Evolutionary conservation across 2,113 vertebrate species (phyloP).

Genomic region (Chloebia gouldiae): DNA sequence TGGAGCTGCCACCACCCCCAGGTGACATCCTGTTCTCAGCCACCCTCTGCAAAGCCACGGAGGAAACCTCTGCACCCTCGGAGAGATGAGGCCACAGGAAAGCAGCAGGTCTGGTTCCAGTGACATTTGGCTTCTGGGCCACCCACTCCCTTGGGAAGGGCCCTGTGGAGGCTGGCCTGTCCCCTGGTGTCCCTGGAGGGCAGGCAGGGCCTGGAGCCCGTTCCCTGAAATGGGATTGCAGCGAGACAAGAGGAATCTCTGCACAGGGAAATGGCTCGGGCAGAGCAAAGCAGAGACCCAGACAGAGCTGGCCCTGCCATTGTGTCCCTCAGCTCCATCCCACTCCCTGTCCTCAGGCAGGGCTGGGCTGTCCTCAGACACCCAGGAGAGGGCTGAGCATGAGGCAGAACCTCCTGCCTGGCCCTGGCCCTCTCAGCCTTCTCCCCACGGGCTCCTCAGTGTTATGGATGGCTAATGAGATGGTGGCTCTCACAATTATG

Average conservation of each 20-base stretch:
- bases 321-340: neutral
- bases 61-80: neutral
- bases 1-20: neutral
- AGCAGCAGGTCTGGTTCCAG: neutral
- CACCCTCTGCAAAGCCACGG: neutral
- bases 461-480: neutral
- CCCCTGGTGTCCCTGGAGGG: neutral
- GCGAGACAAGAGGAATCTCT: neutral
- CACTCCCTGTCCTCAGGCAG: too few species aligned
- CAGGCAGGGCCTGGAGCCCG: accelerated
- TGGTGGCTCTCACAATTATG: too few species aligned
- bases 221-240: accelerated
- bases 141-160: neutral
- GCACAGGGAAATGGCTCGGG: too few species aligned
- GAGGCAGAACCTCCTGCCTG: neutral
- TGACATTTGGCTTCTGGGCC: neutral
- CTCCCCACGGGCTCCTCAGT: neutral
- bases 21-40: neutral
- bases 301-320: neutral
- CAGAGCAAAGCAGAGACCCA: accelerated
- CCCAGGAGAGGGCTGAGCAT: neutral
- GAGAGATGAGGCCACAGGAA: neutral
- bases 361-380: too few species aligned
- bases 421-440: neutral
- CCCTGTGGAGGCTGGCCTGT: neutral